Evolutionary conservation across 2,113 vertebrate genomes (phyloP), one percentile per base, ranked within the genome.

Genomic region (Oreochromis aureus): DNA sequence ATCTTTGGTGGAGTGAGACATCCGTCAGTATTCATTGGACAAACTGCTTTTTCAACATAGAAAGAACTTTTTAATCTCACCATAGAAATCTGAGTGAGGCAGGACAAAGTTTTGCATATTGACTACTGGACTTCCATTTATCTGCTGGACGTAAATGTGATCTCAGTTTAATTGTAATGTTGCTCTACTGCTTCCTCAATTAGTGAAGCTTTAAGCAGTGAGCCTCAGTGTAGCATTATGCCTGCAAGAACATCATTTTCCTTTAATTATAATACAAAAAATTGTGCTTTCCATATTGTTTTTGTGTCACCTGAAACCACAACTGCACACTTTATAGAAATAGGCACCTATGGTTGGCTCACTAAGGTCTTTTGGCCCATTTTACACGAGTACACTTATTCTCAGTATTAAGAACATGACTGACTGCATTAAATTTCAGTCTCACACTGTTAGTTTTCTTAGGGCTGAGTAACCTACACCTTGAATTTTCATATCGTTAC

Each of bases 191-290:
- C 66, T 44, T 44, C 12, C 66, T 44, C 39, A 44, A 1, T 24
- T 46, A 73, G 66, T 16, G 39, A 71, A 44, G n/a, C 66, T 71
- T 73, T 73, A 44, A 27, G 13, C 5, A 73, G 10, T 46, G 13
- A 73, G 39, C 12, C 3, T 24, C 39, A 44, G 39, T 71, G 66
- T 16, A 71, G 39, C 66, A 16, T 71, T 71, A 71, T 15, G 1
- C 1, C 63, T 24, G n/a, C 36, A 69, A 41, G 12, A 71, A 44
- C 39, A 44, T 71, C 2, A 44, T 46, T 24, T 73, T 46, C 5
- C 12, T 73, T 48, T 46, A 2, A 73, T 73, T 7, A 0, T 27
- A 24, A 46, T 73, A 0, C 0, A 73, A 10, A 16, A 27, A 0
- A 0, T 0, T 18, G 27, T 48, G 22, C 9, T 30, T 48, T 11